Evolutionary conservation across 2,888 invertebrate genomes (phyloP), one percentile per base, ranked within the genome.

Genomic region (Pristionchus entomophagus): DNA sequence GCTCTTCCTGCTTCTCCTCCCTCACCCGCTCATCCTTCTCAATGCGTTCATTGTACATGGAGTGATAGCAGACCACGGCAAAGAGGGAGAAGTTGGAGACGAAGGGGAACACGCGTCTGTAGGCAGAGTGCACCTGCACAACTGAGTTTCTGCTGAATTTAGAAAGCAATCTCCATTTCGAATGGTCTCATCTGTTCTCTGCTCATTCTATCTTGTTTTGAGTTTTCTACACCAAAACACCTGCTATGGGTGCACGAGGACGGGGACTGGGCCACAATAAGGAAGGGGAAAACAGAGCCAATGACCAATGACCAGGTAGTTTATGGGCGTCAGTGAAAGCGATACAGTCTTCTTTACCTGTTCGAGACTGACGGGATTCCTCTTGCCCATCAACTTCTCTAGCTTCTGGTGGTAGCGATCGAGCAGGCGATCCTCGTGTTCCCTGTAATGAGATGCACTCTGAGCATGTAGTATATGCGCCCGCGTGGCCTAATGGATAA

Each of bases 401-500:
- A 85, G 56, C 77, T 77, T 85, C 41, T 32, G 17, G 38, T 85
- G 77, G 26, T 85, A 85, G 10, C 73, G 73, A 19, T 51, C 56
- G 53, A 85, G 56, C 38, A 85, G 53, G n/a, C 73, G 73, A 45
- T 77, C 77, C 32, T 84, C 83, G 65, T 84, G 8, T 8, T 29
- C 49, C 29, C 83, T 84, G 65, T 8, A 35, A 69, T 69, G n/a
- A n/a, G n/a, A n/a, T n/a, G n/a, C n/a, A n/a, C n/a, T n/a, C n/a
- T n/a, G n/a, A n/a, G n/a, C n/a, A n/a, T n/a, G n/a, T n/a, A n/a
- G n/a, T n/a, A n/a, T n/a, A n/a, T n/a, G n/a, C n/a, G 84, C 84
- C 84, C 84, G 84, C 84, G 90, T 91, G 91, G 91, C 91, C 91
- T 90, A 91, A 89, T 91, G 91, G 91, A 91, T 91, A 91, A 91